Evolutionary conservation across 2,113 vertebrate species (phyloP).

Genomic region (Coptodon bakossiorum): DNA sequence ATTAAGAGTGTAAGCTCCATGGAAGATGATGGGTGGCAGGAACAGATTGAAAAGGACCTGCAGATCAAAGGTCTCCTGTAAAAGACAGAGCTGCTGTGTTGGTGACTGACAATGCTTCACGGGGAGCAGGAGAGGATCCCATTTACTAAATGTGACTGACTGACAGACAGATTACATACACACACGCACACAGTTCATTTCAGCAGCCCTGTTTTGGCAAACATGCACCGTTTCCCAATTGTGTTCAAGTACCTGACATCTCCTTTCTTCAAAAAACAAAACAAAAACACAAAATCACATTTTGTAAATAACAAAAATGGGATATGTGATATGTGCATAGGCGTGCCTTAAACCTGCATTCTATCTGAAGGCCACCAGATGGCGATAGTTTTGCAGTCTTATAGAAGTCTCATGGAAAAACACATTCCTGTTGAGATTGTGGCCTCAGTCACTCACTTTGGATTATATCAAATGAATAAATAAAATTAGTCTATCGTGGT

Average conservation of each 20-base stretch:
- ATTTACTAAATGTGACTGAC: constrained; percentile 19
- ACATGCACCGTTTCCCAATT: not conserved
- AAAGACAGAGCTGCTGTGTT: constrained; percentile 55
- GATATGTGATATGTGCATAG: not conserved
- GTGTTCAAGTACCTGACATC: not conserved
- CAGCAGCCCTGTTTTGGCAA: not conserved
- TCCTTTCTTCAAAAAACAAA: not conserved
- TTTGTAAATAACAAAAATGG: not conserved
- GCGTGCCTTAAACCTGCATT: not conserved
- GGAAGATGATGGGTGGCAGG: constrained; percentile 84
- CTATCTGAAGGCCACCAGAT: not conserved
- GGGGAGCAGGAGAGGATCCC: not conserved
- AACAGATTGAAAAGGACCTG: constrained; percentile 87
- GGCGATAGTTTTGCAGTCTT: not conserved
- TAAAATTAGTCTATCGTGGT: not conserved
- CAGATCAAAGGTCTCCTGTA: constrained; percentile 84
- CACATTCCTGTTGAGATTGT: not conserved
- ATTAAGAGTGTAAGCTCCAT: constrained; percentile 83
- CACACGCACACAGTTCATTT: not conserved
- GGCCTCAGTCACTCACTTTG: not conserved
- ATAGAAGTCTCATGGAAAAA: not conserved
- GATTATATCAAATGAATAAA: not conserved
- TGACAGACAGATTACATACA: constrained; percentile 13
- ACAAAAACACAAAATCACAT: not conserved
- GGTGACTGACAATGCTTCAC: constrained; percentile 32